Conservation (phyloP, 2,797 vertebrate species). For the Sandelia bainsii region DNA sequence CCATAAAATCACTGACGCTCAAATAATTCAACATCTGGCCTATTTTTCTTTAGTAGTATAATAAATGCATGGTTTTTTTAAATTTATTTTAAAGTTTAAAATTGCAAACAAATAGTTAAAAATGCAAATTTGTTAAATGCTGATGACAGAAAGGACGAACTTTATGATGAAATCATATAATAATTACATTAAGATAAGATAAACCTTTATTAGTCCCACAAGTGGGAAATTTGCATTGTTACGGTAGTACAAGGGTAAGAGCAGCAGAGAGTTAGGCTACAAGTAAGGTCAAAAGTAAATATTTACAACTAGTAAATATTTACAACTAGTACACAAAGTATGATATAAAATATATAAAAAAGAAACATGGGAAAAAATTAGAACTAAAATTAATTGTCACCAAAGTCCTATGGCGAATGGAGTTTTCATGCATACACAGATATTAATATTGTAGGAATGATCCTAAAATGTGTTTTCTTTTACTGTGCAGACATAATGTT, state of each 20-base stretch:
- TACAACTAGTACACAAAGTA: too few relatives aligned
- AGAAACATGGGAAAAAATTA: too few relatives aligned
- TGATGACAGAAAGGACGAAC: neutral
- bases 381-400: neutral
- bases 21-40: neutral
- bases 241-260: too few relatives aligned
- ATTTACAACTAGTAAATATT: too few relatives aligned
- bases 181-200: neutral
- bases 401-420: neutral
- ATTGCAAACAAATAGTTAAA: neutral
- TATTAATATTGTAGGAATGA: too few relatives aligned
- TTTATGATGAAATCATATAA: neutral
- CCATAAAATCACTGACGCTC: neutral
- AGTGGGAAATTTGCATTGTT: too few relatives aligned
- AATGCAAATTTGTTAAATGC: neutral
- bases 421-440: neutral
- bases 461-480: too few relatives aligned
- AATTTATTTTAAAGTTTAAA: too few relatives aligned
- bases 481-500: neutral
- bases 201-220: too few relatives aligned
- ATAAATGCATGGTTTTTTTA: neutral
- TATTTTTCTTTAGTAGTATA: neutral
- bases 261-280: too few relatives aligned
- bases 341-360: too few relatives aligned
- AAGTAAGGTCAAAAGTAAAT: too few relatives aligned